Evolutionary conservation across 64 coral and sea anemone species (phyloP).

Genomic region (Orbicella faveolata): DNA sequence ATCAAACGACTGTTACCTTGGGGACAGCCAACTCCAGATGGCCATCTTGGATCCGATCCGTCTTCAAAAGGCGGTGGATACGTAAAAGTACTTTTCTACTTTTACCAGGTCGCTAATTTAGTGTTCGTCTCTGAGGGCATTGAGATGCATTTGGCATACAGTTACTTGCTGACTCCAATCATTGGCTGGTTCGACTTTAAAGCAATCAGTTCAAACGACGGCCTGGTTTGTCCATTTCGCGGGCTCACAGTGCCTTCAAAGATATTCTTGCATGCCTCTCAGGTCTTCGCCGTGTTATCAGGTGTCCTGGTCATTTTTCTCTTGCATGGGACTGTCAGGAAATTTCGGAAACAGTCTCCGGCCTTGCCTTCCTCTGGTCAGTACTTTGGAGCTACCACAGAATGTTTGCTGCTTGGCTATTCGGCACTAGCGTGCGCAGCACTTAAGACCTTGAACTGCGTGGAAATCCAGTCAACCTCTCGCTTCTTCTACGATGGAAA

Average conservation of each 20-base stretch:
- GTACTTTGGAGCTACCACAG: conserved; percentile 41
- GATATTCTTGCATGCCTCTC: conserved; percentile 13
- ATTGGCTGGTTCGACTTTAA: conserved; percentile 37
- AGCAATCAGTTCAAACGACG: neutral
- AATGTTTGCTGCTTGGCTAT: conserved; percentile 55
- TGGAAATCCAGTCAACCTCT: neutral
- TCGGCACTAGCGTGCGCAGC: neutral
- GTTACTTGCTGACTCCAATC: neutral
- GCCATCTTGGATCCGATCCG: neutral
- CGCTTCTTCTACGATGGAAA: conserved; percentile 54
- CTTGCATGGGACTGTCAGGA: neutral
- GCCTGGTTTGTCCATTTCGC: conserved; percentile 16
- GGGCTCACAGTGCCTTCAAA: conserved; percentile 36
- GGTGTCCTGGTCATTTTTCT: conserved; percentile 14
- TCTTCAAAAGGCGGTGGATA: conserved; percentile 21
- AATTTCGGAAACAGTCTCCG: neutral
- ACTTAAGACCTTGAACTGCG: conserved; percentile 38
- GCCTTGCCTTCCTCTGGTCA: neutral
- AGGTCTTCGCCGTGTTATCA: conserved; percentile 4
- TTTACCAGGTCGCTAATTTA: conserved; percentile 45
- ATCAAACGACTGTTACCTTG: neutral
- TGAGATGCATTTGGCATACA: conserved; percentile 5
- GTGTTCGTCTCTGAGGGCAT: conserved; percentile 13
- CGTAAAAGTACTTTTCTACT: conserved; percentile 54
- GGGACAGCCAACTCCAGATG: too few relatives aligned